Evolutionary conservation across 2,888 invertebrate genomes (phyloP).

Genomic region (Erpobdella octoculata): DNA sequence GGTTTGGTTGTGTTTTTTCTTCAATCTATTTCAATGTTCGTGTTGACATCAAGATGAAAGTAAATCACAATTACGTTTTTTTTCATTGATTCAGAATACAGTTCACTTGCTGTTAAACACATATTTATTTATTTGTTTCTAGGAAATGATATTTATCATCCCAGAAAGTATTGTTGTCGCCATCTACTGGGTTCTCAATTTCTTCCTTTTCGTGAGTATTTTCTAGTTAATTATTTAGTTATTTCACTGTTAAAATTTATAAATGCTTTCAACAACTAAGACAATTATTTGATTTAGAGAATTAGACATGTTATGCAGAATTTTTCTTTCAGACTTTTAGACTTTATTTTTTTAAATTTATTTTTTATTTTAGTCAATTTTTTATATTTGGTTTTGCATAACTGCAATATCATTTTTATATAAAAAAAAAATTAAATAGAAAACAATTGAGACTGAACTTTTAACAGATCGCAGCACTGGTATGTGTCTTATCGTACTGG

Average conservation of each 20-base stretch:
- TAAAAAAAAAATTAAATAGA: not conserved
- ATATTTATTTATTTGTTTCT: conserved; percentile 4
- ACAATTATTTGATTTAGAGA: no score
- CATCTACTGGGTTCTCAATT: conserved; percentile 36
- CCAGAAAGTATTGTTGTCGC: conserved; percentile 36
- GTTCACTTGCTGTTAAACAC: no score
- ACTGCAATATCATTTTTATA: not conserved
- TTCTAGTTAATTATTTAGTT: not conserved
- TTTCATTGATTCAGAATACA: no score
- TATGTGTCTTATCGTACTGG: conserved; percentile 38
- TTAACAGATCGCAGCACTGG: conserved; percentile 34
- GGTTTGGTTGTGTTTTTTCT: no score
- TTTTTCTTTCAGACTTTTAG: no score
- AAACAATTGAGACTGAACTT: not conserved
- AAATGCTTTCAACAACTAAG: no score
- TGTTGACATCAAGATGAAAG: no score
- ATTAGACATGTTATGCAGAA: no score
- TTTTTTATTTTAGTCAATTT: not conserved
- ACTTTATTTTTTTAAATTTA: no score
- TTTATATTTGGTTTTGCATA: not conserved
- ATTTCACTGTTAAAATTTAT: no score
- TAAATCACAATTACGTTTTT: no score
- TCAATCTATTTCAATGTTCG: no score
- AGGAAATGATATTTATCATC: conserved; percentile 37
- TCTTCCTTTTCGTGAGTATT: conserved; percentile 32